Evolutionary conservation across 1,140 invertebrate species (phyloP).

Genomic region (Cherax quadricarinatus): DNA sequence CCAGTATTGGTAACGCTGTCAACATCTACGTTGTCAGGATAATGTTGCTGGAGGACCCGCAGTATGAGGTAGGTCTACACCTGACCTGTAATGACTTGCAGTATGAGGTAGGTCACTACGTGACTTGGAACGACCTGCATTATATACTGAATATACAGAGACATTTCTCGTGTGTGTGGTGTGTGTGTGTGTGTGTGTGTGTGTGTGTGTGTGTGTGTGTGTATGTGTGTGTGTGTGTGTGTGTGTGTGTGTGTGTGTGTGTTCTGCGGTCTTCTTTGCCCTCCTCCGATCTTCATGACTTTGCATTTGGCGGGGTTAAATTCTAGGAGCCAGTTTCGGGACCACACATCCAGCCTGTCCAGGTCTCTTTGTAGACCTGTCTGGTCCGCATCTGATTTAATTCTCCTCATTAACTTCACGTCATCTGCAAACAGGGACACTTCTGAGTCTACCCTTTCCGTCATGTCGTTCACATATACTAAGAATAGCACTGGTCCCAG

Average conservation of each 20-base stretch:
- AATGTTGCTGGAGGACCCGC: constrained; percentile 82
- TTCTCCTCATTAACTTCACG: too few species aligned
- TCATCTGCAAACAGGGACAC: too few species aligned
- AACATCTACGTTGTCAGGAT: constrained; percentile 92
- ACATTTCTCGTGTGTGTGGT: neutral
- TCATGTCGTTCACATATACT: too few species aligned
- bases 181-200: neutral
- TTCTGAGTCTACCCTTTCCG: too few species aligned
- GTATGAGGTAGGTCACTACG: neutral
- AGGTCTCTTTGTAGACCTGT: too few species aligned
- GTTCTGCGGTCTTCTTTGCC: too few species aligned
- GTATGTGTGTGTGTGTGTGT: neutral
- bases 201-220: neutral
- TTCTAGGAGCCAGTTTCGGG: too few species aligned
- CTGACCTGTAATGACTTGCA: neutral
- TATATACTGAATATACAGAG: neutral
- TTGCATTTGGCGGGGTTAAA: too few species aligned
- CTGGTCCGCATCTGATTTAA: too few species aligned
- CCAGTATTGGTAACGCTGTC: constrained; percentile 92
- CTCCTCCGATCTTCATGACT: too few species aligned
- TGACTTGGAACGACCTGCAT: neutral
- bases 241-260: neutral
- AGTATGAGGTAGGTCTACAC: constrained; percentile 78
- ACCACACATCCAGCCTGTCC: too few species aligned
- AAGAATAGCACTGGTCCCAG: too few species aligned